These are phyloP conservation scores for Labia minor DNA, from an alignment of 2,888 invertebrate genomes.

Conservation along the genomic window DNA sequence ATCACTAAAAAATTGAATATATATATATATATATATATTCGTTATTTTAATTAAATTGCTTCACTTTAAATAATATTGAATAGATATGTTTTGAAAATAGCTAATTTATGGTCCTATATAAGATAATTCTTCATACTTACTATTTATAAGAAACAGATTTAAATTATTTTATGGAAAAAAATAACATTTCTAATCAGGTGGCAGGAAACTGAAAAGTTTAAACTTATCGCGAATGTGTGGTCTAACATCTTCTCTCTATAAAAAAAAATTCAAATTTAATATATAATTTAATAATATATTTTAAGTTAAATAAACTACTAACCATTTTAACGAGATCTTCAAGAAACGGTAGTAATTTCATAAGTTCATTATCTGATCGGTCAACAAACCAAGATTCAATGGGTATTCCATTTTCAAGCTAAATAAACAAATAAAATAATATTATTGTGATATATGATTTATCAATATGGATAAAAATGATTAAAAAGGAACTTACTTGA, in stretches of 20 bases:
- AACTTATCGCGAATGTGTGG: slow-evolving; percentile 85
- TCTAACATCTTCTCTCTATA: slow-evolving; percentile 83
- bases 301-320: slow-evolving; percentile 32
- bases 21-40: no score
- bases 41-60: no score
- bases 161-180: background rate
- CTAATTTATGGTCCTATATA: background rate
- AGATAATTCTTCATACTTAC: background rate
- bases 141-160: background rate
- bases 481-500: slow-evolving; percentile 45
- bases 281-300: slow-evolving; percentile 16
- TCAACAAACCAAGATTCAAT: slow-evolving; percentile 97
- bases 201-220: slow-evolving; percentile 77
- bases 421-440: slow-evolving; percentile 33
- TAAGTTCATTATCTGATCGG: slow-evolving; percentile 74
- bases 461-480: background rate
- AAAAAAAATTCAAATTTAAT: slow-evolving; percentile 31
- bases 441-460: background rate
- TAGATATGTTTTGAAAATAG: background rate
- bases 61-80: background rate
- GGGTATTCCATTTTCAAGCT: slow-evolving; percentile 91
- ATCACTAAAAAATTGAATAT: no score
- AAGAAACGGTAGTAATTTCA: slow-evolving; percentile 84
- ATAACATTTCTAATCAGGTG: slow-evolving; percentile 58
- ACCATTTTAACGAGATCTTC: slow-evolving; percentile 74